Evolutionary conservation across 2,797 vertebrate genomes (phyloP).

Genomic region (Poliocrania exsul): DNA sequence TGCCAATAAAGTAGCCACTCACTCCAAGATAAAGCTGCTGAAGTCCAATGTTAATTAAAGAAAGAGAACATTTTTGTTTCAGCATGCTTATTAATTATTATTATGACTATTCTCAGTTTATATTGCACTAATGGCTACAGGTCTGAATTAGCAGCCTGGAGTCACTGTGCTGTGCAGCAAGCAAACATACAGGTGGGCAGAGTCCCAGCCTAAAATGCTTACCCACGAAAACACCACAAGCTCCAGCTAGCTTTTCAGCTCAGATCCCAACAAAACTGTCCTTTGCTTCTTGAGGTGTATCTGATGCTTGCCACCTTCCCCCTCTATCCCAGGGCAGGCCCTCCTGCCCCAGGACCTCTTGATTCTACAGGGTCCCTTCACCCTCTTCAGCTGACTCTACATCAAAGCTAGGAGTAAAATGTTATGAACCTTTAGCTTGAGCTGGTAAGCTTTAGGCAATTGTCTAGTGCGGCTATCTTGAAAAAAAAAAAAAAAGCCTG

Average conservation of each 20-base stretch:
- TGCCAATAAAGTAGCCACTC: not conserved
- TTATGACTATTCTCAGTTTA: slow-evolving; percentile 37
- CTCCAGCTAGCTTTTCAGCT: not conserved
- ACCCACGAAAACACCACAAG: accelerated
- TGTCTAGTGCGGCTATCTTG: not conserved
- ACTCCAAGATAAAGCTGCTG: slow-evolving; percentile 43
- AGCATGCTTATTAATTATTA: slow-evolving; percentile 51
- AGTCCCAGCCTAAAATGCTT: not conserved
- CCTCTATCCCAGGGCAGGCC: not conserved
- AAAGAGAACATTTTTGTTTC: slow-evolving; percentile 4
- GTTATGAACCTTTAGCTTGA: not conserved
- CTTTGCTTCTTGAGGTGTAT: not conserved
- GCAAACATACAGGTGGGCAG: not conserved
- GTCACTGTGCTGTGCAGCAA: not conserved
- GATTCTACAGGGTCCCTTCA: not conserved
- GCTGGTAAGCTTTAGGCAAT: not conserved
- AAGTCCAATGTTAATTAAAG: not conserved
- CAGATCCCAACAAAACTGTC: not conserved
- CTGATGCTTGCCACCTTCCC: not conserved
- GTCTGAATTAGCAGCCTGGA: slow-evolving; percentile 24
- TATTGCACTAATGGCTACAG: slow-evolving; percentile 3
- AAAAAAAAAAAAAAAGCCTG: not conserved
- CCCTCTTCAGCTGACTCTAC: accelerated
- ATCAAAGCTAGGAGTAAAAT: not conserved
- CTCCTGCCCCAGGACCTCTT: not conserved